Base-by-base conservation (phyloP, 2,797 vertebrate genomes). In the Manis pentadactyla region DNA sequence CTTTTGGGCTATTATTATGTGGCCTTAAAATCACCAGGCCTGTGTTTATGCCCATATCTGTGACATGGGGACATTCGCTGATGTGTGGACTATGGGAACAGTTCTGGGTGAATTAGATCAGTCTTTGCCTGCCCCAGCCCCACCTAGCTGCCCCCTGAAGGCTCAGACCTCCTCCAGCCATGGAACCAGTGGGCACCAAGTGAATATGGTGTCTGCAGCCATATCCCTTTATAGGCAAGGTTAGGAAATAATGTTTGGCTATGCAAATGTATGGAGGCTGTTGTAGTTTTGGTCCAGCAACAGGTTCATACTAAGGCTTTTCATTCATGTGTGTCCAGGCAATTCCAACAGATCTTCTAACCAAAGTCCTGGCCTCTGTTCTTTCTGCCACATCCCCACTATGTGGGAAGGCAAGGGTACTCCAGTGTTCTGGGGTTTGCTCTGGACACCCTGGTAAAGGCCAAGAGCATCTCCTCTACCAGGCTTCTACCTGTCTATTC, bases 241-340 rank as follows among this genome's bases (percentile, higher is more conserved):
- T 37, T 90, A 95, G 42, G 68, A 55, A 84, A 59, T 51, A 97
- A 75, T 25, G 5, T 15, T 61, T 84, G 61, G 15, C 37, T 81
- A 7, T 23, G 19, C 7, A 87, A 68, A 25, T 68, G 61, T 87
- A 66, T 69, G 10, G 25, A 90, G 23, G 37, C 49, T 81, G 27
- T 34, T 84, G 21, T 19, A 63, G 31, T 82, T 42, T 77, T 53
- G 84, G 14, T 66, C 63, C 66, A 91, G 34, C 31, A 19, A 31
- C 0, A 6, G 46, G 25, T 46, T 82, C 37, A 73, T 31, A 49
- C 31, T 61, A 46, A 75, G 19, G 29, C 14, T 85, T 74, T 19
- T 34, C 59, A 12, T 74, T 25, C 5, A 4, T 66, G 25, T 78
- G 19, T 71, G 68, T 11, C 6, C 53, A 51, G 29, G 13, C 21